Evolutionary conservation across 2,888 invertebrate genomes (phyloP), one percentile per base, ranked within the genome.

Genomic region (Scelioninae gen. 1): DNA sequence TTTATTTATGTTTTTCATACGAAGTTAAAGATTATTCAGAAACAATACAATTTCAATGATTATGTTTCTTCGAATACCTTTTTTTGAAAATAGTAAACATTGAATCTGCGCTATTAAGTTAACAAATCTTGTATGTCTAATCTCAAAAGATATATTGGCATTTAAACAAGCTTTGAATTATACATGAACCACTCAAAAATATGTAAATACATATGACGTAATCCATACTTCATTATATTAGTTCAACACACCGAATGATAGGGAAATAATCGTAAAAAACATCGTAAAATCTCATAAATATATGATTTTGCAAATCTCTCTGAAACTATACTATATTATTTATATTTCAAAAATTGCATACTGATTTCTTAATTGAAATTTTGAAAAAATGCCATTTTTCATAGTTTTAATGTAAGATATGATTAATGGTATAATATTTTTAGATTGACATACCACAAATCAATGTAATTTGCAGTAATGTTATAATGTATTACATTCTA

Each of bases 131-230:
- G 13, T 13, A 13, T 13, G 6, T 32, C 32, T 13, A 15, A 13
- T 2, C 34, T 32, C 13, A 8, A n/a, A 55, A 55, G 13, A 32
- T 13, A 55, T 32, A 15, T 32, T 32, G 34, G 8, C 32, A 9
- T 55, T 55, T n/a, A 4, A 11, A 32, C 32, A n/a, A 8, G 13
- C 7, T 32, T 13, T 55, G 55, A 55, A 55, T 55, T 32, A 55
- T 13, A 13, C 34, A 55, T 34, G 34, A 55, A 13, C 13, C 55
- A 32, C 32, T 55, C 55, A 55, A 55, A 55, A 55, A 55, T 55
- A 55, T 55, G 55, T 32, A 32, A 55, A 55, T 55, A 32, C 13
- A 11, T 13, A 31, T 55, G 32, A 55, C 55, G 55, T 32, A 55
- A 55, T 32, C 6, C 55, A 32, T 53, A 31, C 5, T 55, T 34